Conservation (phyloP, 1,140 invertebrate genomes). For the Centruroides vittatus region DNA sequence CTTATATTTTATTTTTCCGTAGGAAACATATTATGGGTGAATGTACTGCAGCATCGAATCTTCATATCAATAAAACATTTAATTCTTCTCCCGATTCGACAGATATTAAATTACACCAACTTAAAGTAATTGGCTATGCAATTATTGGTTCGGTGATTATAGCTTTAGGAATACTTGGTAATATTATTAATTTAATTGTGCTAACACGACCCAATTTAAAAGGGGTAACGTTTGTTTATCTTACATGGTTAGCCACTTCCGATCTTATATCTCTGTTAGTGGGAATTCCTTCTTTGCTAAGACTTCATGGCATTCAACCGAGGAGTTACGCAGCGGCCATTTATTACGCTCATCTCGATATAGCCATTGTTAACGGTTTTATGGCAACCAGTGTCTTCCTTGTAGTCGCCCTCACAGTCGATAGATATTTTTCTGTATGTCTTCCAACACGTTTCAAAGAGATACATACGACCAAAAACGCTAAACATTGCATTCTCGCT, state of each 20-base stretch:
- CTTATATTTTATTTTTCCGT: no score
- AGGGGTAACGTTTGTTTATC: slow-evolving; percentile 60
- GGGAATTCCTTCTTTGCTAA: slow-evolving; percentile 47
- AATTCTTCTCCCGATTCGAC: not conserved
- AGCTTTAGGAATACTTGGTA: slow-evolving; percentile 52
- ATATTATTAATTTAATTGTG: slow-evolving; percentile 54
- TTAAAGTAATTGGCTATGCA: slow-evolving; percentile 48
- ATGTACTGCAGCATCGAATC: no score
- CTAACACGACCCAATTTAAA: slow-evolving; percentile 55
- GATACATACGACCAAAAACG: slow-evolving; percentile 26
- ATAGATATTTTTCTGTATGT: slow-evolving; percentile 32
- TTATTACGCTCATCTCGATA: slow-evolving; percentile 55
- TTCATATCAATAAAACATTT: no score
- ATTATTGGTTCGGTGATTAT: slow-evolving; percentile 51
- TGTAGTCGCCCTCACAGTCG: slow-evolving; percentile 33
- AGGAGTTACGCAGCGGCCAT: slow-evolving; percentile 45
- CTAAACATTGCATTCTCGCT: slow-evolving; percentile 23
- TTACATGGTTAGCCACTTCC: slow-evolving; percentile 52
- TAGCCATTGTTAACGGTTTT: slow-evolving; percentile 56
- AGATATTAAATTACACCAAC: slow-evolving; percentile 3
- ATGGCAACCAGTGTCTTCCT: slow-evolving; percentile 37
- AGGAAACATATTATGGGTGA: no score
- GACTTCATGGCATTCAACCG: slow-evolving; percentile 47
- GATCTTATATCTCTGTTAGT: slow-evolving; percentile 48
- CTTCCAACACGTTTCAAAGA: slow-evolving; percentile 28